Evolutionary conservation across 2,797 vertebrate species (phyloP), one percentile per base, ranked within the genome.

Genomic region (Novumbra hubbsi): DNA sequence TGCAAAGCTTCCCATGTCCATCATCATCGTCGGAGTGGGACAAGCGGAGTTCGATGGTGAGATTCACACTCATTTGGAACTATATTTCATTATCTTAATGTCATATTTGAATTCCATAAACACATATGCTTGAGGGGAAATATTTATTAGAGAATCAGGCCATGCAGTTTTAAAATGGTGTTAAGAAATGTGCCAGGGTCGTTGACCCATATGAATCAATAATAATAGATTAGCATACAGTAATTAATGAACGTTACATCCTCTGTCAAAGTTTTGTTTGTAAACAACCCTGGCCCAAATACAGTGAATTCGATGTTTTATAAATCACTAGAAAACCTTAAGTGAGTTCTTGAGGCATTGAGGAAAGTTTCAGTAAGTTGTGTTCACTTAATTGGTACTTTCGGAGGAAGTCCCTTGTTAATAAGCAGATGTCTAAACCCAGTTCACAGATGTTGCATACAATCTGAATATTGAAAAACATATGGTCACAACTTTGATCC

Each of bases 31-130:
- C 50, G 97, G 97, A 74, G 97, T 98, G 12, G 97, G 97, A 73
- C 97, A 97, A 85, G 97, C 97, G 0, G 97, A 98, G 85, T 98
- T 98, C 4, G 97, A 98, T 55, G 97, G 97, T 98, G 91, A 97
- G 93, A 81, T 8, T 16, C 17, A 6, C 21, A 24, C 24, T 68
- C 2, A 19, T 27, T 1, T 6, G 14, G 14, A 27, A 8, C 24
- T 11, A 11, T 24, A 12, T 60, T 21, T 24, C 4, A 24, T 12
- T 11, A 5, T 24, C 11, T 24, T 3, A 4, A 60, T 24, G 55
- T 0, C 5, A 21, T 21, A 11, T 3, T 57, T 55, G n/a, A 4
- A 9, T 52, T 55, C n/a, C 0, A 55, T 55, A n/a, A 8, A 9
- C 9, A 55, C 5, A 6, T 27, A 24, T 57, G 55, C 24, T 24